These are phyloP conservation scores for Psephotus haematonotus DNA, from an alignment of 2,113 vertebrate species.

Conservation along the genomic window DNA sequence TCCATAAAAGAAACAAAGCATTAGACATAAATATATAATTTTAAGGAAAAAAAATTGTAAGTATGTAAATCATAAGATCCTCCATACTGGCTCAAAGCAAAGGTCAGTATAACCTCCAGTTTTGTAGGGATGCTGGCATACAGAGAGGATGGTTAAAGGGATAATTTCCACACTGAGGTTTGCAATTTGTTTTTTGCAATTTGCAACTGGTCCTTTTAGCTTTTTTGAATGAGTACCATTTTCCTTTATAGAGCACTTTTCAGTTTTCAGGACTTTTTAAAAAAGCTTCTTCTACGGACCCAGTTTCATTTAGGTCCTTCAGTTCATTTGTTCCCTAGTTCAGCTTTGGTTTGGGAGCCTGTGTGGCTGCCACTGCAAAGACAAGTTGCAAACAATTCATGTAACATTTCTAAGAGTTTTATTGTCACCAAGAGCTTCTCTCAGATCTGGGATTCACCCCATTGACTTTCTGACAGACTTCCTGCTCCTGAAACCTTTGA, in stretches of 20 bases:
- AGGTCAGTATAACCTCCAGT: background rate
- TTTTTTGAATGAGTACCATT: background rate
- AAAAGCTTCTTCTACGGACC: background rate
- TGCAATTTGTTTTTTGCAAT: background rate
- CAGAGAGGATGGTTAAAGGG: background rate
- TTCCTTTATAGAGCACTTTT: background rate
- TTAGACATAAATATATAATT: background rate
- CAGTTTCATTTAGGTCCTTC: background rate
- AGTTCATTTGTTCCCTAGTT: background rate
- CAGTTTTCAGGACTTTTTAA: background rate
- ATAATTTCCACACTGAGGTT: background rate
- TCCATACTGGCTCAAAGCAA: background rate
- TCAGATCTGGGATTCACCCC: slow-evolving; percentile 30
- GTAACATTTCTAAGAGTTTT: slow-evolving; percentile 1
- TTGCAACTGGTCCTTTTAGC: background rate
- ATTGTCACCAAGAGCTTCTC: background rate
- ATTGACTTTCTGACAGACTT: slow-evolving; percentile 34
- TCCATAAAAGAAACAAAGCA: background rate
- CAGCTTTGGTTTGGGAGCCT: background rate
- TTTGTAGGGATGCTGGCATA: background rate
- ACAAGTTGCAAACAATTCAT: background rate
- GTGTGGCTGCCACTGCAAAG: background rate
- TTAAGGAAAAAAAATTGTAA: background rate
- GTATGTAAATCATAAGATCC: background rate
- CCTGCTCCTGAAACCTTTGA: slow-evolving; percentile 26